Evolutionary conservation across 2,113 vertebrate genomes (phyloP).

Genomic region (Varanus salvator): DNA sequence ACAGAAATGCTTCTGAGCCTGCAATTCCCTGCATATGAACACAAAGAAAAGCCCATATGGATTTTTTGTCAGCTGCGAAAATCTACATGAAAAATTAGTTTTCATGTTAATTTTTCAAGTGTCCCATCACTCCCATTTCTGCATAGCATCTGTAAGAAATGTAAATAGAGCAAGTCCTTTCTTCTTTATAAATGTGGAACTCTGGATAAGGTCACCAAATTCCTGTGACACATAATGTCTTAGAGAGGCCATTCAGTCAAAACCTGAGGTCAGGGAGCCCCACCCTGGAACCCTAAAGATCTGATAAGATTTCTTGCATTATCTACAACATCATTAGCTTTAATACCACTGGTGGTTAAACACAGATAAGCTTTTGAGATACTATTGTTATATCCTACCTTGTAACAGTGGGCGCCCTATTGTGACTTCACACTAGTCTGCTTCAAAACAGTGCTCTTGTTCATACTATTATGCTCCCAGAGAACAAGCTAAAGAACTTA

Average conservation of each 20-base stretch:
- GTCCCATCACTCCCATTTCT: background rate
- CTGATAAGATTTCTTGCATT: conserved; percentile 64
- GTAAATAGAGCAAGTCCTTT: conserved; percentile 55
- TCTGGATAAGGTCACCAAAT: conserved; percentile 48
- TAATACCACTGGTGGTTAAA: conserved; percentile 68
- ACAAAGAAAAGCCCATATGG: background rate
- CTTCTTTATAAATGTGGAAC: conserved; percentile 50
- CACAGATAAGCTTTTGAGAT: conserved; percentile 65
- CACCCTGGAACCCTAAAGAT: conserved; percentile 18
- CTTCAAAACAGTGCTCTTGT: conserved; percentile 45
- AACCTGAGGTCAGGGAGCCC: conserved; percentile 3
- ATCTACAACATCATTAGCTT: conserved; percentile 70
- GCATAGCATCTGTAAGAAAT: conserved; percentile 40
- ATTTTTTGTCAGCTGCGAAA: background rate
- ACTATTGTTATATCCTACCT: conserved; percentile 69
- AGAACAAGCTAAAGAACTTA: conserved; percentile 49
- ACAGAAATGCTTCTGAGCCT: background rate
- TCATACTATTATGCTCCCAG: conserved; percentile 40
- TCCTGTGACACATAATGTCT: conserved; percentile 40
- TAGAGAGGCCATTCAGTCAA: conserved; percentile 28
- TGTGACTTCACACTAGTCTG: conserved; percentile 53
- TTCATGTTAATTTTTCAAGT: background rate
- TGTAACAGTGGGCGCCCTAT: conserved; percentile 58
- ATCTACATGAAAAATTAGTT: background rate
- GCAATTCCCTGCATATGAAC: background rate